Percentiles rank a stretch among this genome's conserved stretches.
phyloP scores from a whole-genome alignment of 2,888 invertebrate genomes.

The Drosophila borealis region DNA sequence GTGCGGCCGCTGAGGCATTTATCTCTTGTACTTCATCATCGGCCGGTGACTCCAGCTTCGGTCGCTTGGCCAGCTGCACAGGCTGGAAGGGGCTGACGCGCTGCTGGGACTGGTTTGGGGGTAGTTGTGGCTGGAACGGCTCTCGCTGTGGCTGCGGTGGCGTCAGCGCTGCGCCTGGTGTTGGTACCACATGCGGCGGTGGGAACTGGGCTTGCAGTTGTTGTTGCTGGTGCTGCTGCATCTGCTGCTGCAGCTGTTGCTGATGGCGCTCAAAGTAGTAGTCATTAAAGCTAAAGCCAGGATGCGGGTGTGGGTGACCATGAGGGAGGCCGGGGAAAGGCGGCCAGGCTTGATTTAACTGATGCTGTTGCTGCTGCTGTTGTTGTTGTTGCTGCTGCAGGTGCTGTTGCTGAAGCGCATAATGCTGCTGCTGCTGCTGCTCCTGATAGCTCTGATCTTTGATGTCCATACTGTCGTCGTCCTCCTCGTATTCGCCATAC shows the following conservation, averaged over 20 bases:
- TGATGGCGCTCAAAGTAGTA: constrained; percentile 76
- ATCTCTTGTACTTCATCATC: constrained; percentile 70
- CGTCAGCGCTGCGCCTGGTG: constrained; percentile 31
- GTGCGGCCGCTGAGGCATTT: constrained; percentile 41
- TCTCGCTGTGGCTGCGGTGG: constrained; percentile 52
- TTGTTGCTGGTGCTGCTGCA: constrained; percentile 67
- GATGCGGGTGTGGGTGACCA: constrained; percentile 49
- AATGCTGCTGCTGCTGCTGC: constrained; percentile 74
- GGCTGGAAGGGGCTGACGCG: constrained; percentile 69
- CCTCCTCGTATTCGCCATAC: constrained; percentile 82
- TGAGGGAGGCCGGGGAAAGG: constrained; percentile 59
- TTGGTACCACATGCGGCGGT: constrained; percentile 29
- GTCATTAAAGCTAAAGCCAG: constrained; percentile 69
- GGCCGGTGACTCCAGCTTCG: constrained; percentile 60
- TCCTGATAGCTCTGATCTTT: constrained; percentile 72
- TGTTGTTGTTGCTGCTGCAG: constrained; percentile 53
- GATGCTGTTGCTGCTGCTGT: constrained; percentile 55
- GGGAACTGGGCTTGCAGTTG: constrained; percentile 61
- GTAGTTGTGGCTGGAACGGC: constrained; percentile 70
- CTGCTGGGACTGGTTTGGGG: constrained; percentile 58
- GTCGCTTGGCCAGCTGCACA: constrained; percentile 67
- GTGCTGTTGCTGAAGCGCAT: constrained; percentile 59
- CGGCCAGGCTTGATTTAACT: constrained; percentile 58
- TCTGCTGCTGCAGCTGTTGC: constrained; percentile 60
- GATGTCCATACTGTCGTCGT: constrained; percentile 77